These are phyloP conservation scores for Limnephilus auricula DNA, from an alignment of 2,888 invertebrate genomes.

Conservation along the genomic window DNA sequence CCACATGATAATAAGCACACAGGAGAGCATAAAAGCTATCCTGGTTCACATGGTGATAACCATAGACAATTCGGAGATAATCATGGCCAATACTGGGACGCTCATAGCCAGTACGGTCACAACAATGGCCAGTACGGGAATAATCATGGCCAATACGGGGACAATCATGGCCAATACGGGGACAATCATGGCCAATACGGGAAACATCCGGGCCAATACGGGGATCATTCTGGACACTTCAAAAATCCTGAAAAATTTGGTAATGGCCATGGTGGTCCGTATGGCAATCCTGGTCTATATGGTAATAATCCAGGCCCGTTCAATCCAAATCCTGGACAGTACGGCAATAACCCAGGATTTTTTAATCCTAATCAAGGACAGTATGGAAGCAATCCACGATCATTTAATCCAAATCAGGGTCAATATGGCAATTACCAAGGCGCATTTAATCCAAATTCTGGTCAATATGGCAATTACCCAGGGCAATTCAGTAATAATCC, in stretches of 20 bases:
- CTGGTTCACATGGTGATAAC: background rate
- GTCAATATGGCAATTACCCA: background rate
- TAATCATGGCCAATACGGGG: no score
- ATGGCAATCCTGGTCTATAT: no score
- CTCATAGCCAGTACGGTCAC: background rate
- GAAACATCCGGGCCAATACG: no score
- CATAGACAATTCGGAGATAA: background rate
- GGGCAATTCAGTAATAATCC: background rate
- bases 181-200: no score
- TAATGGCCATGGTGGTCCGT: no score
- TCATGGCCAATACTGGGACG: background rate
- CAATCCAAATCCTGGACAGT: background rate
- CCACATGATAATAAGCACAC: background rate
- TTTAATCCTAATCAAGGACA: background rate
- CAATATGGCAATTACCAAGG: background rate
- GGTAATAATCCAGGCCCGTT: background rate
- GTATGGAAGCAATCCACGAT: background rate
- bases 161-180: no score
- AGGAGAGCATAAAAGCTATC: background rate
- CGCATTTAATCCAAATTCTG: background rate
- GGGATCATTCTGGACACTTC: no score
- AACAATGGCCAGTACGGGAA: no score
- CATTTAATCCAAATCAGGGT: background rate
- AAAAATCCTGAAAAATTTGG: no score
- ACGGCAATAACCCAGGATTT: background rate